phyloP scores from a whole-genome alignment of 1,140 invertebrate species.

The Cheumatopsyche charites region DNA sequence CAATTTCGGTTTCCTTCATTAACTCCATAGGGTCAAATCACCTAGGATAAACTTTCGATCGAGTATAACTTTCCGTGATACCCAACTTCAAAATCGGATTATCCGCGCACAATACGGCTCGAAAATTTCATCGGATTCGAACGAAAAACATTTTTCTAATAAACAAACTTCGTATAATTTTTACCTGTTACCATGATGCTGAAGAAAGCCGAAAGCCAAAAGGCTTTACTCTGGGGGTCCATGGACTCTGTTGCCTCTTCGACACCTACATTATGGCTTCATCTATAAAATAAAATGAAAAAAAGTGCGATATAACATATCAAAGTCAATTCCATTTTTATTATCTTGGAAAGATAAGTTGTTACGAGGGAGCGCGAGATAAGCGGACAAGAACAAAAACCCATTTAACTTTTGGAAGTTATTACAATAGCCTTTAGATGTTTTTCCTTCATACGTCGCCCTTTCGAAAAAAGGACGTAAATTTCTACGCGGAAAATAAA shows the following conservation, averaged over 20 bases:
- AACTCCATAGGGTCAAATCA: constrained; percentile 17
- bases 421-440: constrained; percentile 17
- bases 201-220: constrained; percentile 44
- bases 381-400: constrained; percentile 30
- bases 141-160: no score
- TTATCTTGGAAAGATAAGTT: constrained; percentile 23
- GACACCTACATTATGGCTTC: constrained; percentile 36
- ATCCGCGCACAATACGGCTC: no score
- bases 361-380: constrained; percentile 18
- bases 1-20: constrained; percentile 28
- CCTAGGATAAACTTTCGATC: constrained; percentile 25
- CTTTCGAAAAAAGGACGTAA: not conserved
- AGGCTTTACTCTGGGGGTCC: constrained; percentile 37
- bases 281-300: constrained; percentile 28
- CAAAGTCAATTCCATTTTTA: constrained; percentile 19
- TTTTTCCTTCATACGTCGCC: constrained; percentile 5
- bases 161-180: not conserved
- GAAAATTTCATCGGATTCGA: no score
- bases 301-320: constrained; percentile 10
- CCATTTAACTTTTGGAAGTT: constrained; percentile 37
- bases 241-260: constrained; percentile 30
- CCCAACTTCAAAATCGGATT: constrained; percentile 17
- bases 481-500: not conserved
- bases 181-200: constrained; percentile 45
- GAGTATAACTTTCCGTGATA: constrained; percentile 12